phyloP scores from a whole-genome alignment of 2,888 invertebrate genomes.

The Lycocerus yunnanus region DNA sequence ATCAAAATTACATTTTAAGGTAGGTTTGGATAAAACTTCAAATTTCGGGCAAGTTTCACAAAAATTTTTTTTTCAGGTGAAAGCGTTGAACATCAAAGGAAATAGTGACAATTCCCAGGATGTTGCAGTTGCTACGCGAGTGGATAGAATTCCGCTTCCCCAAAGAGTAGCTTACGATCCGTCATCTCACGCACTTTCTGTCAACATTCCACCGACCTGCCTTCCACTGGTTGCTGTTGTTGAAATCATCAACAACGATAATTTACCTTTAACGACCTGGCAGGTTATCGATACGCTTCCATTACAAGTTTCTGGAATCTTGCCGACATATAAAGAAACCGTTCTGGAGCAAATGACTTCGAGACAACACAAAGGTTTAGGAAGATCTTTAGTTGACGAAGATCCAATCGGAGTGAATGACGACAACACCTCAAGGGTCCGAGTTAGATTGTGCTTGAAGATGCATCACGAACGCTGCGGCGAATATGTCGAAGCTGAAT shows the following conservation, averaged over 20 bases:
- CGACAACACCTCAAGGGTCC: constrained; percentile 69
- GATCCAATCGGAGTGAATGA: constrained; percentile 64
- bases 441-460: constrained; percentile 81
- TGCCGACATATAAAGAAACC: constrained; percentile 72
- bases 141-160: constrained; percentile 81
- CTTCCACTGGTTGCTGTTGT: constrained; percentile 76
- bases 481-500: constrained; percentile 80
- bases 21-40: constrained; percentile 47
- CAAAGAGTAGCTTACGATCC: constrained; percentile 84
- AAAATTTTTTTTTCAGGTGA: constrained; percentile 60
- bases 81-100: constrained; percentile 86
- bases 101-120: constrained; percentile 87
- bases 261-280: constrained; percentile 64
- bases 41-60: not conserved
- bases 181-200: constrained; percentile 73
- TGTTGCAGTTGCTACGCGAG: constrained; percentile 78
- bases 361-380: constrained; percentile 53
- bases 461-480: constrained; percentile 83
- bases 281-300: constrained; percentile 75
- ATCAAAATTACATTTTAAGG: constrained; percentile 85
- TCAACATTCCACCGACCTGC: constrained; percentile 80
- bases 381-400: constrained; percentile 61
- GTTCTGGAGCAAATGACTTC: constrained; percentile 67
- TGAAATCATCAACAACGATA: constrained; percentile 68
- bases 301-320: constrained; percentile 72